Evolutionary conservation across 2,797 vertebrate genomes (phyloP).

Genomic region (Rallus crepitans): DNA sequence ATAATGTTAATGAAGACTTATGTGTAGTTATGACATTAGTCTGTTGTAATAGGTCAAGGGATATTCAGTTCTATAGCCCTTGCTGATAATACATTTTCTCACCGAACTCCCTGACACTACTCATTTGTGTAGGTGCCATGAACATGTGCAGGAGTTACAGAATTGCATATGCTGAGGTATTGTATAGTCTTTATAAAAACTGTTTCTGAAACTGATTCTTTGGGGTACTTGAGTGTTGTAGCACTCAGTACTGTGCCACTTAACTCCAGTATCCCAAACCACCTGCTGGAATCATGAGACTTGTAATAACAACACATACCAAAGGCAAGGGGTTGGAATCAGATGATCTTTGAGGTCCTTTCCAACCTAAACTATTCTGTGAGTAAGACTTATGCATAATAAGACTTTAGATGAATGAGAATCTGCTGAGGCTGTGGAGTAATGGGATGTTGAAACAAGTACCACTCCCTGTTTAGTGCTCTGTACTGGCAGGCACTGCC

Average conservation of each 20-base stretch:
- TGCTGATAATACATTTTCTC: background rate
- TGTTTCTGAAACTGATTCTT: background rate
- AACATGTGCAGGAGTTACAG: fast-evolving
- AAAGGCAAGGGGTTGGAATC: too few species aligned
- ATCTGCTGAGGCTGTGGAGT: background rate
- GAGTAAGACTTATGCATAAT: background rate
- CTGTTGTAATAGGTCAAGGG: background rate
- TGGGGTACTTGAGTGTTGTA: background rate
- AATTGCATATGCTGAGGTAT: background rate
- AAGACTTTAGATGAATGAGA: background rate
- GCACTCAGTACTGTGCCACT: background rate
- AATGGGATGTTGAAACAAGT: background rate
- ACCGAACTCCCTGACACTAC: background rate
- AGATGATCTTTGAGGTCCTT: too few species aligned
- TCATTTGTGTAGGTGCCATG: fast-evolving
- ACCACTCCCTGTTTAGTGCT: background rate
- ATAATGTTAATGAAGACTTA: background rate
- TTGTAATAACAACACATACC: background rate
- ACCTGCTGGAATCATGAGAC: background rate
- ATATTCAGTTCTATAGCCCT: background rate
- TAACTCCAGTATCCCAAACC: background rate
- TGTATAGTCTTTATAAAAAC: background rate
- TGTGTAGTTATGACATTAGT: background rate
- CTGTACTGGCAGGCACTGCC: background rate
- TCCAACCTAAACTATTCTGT: too few species aligned